phyloP scores from a whole-genome alignment of 2,113 vertebrate species.

The Chlamydotis undulata region DNA sequence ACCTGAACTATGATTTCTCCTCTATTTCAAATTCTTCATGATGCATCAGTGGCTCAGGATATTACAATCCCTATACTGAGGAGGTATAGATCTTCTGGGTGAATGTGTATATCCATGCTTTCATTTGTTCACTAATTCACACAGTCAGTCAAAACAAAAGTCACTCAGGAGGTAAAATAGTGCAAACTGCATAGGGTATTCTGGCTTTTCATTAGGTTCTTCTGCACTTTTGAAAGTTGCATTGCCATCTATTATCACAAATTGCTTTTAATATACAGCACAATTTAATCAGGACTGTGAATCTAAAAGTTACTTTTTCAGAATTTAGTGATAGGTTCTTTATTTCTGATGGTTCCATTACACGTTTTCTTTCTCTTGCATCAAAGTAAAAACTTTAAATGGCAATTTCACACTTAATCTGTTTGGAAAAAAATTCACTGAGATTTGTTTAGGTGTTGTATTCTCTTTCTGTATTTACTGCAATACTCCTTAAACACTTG shows the following conservation, averaged over 20 bases:
- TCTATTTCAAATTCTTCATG: background rate
- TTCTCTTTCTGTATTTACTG: background rate
- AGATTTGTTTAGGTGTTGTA: background rate
- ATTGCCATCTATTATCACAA: background rate
- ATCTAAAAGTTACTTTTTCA: background rate
- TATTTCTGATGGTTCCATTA: constrained; percentile 38
- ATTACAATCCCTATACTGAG: background rate
- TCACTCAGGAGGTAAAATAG: background rate
- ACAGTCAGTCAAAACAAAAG: background rate
- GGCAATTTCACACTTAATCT: background rate
- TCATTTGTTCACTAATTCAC: background rate
- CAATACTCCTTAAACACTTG: background rate
- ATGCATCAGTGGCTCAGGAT: background rate
- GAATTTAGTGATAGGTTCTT: constrained; percentile 40
- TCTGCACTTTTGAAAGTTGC: background rate
- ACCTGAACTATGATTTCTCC: background rate
- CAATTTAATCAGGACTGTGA: constrained; percentile 32
- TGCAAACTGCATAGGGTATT: background rate
- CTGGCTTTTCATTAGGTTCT: background rate
- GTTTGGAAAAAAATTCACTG: background rate
- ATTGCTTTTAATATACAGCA: background rate
- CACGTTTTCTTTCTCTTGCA: background rate
- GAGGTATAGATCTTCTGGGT: background rate
- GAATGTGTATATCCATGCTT: background rate
- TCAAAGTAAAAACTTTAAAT: constrained; percentile 62